A percentile compares a stretch with the other conserved stretches of the same genome.
phyloP scores from a whole-genome alignment of 2,888 invertebrate species.

The Sthenelais limicola region DNA sequence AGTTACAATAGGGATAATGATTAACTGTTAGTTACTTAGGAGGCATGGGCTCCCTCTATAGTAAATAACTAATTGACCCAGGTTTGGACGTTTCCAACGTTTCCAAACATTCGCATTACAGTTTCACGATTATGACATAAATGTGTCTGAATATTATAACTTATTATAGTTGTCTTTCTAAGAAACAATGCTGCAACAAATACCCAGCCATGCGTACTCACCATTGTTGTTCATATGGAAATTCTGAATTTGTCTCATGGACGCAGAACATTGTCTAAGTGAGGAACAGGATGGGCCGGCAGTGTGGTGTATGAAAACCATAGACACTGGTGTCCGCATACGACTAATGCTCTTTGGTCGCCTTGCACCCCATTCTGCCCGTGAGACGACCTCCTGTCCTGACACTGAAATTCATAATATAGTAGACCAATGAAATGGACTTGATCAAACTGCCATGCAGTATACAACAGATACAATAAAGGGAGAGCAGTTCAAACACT shows the following conservation, averaged over 20 bases:
- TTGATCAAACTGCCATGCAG: no score
- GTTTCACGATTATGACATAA: no score
- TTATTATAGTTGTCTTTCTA: conserved; percentile 50
- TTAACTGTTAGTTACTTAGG: no score
- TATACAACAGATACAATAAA: no score
- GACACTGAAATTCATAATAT: background rate
- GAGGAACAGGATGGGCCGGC: conserved; percentile 47
- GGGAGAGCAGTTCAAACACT: no score
- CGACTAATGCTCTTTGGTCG: conserved; percentile 37
- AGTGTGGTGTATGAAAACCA: conserved; percentile 53
- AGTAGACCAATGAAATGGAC: no score
- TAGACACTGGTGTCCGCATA: conserved; percentile 42
- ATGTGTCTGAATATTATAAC: no score
- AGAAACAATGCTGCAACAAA: conserved; percentile 72
- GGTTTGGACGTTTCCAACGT: no score
- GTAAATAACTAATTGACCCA: no score
- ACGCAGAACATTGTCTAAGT: conserved; percentile 44
- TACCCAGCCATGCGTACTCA: conserved; percentile 49
- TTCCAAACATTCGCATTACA: no score
- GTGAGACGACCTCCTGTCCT: conserved; percentile 39
- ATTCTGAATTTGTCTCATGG: conserved; percentile 78
- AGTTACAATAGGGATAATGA: no score
- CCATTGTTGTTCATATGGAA: conserved; percentile 80
- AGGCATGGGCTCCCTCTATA: no score
- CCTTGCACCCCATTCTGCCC: conserved; percentile 51